Evolutionary conservation across 2,888 invertebrate genomes (phyloP).

Genomic region (Drosophila lutescens): DNA sequence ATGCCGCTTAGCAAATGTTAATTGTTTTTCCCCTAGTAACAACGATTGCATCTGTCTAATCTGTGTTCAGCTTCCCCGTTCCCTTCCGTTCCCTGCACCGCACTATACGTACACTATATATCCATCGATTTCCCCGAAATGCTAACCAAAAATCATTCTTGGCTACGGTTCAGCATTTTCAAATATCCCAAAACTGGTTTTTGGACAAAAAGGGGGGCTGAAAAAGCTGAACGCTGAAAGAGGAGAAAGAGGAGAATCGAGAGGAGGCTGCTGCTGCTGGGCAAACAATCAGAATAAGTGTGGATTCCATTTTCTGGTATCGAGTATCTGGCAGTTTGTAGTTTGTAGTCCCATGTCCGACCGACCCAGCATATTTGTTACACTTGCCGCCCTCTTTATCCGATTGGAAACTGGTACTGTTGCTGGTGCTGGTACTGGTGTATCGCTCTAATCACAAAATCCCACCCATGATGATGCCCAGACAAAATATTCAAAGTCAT

Average conservation of each 20-base stretch:
- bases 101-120: background rate
- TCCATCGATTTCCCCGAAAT: constrained; percentile 28
- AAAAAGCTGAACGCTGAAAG: no score
- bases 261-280: constrained; percentile 3
- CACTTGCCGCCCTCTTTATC: constrained; percentile 54
- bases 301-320: constrained; percentile 29
- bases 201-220: background rate
- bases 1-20: constrained; percentile 21
- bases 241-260: background rate
- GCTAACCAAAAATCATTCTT: constrained; percentile 38
- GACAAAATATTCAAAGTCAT: constrained; percentile 77
- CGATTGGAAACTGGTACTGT: constrained; percentile 10
- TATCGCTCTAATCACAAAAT: constrained; percentile 76
- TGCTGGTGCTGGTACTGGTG: constrained; percentile 25
- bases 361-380: constrained; percentile 67
- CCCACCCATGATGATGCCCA: constrained; percentile 69
- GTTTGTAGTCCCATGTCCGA: constrained; percentile 35
- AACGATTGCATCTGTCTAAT: constrained; percentile 24
- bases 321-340: constrained; percentile 20
- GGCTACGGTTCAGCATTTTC: constrained; percentile 23
- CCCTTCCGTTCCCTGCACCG: no score
- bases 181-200: constrained; percentile 40
- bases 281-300: constrained; percentile 75
- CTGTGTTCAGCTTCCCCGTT: background rate
- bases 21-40: constrained; percentile 21